Evolutionary conservation across 2,113 vertebrate species (phyloP), one percentile per base, ranked within the genome.

Genomic region (Rhegmatorhina hoffmannsi): DNA sequence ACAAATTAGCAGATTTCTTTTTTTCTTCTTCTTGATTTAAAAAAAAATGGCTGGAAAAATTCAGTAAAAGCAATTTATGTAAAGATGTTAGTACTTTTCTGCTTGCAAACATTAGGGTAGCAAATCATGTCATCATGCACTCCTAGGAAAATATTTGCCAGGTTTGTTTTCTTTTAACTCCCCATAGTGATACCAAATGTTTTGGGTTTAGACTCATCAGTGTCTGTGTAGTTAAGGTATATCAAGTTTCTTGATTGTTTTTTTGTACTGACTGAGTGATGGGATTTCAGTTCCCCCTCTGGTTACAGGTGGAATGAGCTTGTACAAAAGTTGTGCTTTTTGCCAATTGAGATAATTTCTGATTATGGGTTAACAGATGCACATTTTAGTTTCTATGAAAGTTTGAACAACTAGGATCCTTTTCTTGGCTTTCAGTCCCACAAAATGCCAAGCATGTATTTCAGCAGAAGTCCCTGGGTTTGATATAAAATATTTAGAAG

Each of bases 241-340:
- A 77, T 69, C 8, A 25, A 53, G 40, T 82, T 87, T 70, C 50
- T 66, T 74, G 36, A 66, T 85, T 85, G 66, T 26, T 87, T 69
- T 69, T 69, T 66, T 50, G 34, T 70, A 9, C 33, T 69, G 55
- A 40, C 29, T 72, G 67, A 68, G 40, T 50, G 80, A 11, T 75
- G 26, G 76, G 44, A n/a, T 94, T 88, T 94, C 80, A 47, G 13
- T 92, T 94, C 70, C 26, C 20, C 60, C 47, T 86, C 62, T 89
- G 40, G 62, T 75, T 86, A 78, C 88, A 86, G 60, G 77, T 89
- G 60, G 50, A 36, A 6, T 49, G 66, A 63, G 5, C 63, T 34
- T 79, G 29, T 40, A 67, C 40, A 43, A 46, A 74, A n/a, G 33
- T 64, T 7, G 49, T 52, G n/a, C 40, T 29, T n/a, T 73, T 43